Conservation (phyloP, 1,140 invertebrate species). For the Colletes latitarsis region DNA sequence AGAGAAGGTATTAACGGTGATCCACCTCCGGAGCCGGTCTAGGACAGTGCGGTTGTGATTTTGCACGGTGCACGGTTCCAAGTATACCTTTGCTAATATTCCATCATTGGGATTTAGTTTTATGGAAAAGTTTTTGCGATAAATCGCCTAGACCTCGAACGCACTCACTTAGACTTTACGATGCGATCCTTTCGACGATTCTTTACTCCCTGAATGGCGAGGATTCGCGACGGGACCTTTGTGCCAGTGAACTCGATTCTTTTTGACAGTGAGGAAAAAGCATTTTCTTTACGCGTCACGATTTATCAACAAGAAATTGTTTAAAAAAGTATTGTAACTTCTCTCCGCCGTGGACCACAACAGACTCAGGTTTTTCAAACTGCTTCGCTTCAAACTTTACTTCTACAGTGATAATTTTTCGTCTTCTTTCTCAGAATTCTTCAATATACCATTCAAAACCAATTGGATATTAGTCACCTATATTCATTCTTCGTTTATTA, state of each 20-base stretch:
- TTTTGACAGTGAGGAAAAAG: background rate
- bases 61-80: conserved; percentile 76
- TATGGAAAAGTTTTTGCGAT: conserved; percentile 18
- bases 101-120: conserved; percentile 24
- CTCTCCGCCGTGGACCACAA: background rate
- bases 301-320: background rate
- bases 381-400: background rate
- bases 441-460: too few species aligned
- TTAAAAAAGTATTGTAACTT: too few species aligned
- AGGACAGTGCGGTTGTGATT: conserved; percentile 77
- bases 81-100: conserved; percentile 76
- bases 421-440: too few species aligned
- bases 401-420: background rate
- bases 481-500: background rate
- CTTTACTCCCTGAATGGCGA: background rate
- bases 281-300: background rate
- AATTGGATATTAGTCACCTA: too few species aligned
- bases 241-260: background rate
- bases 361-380: background rate
- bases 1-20: conserved; percentile 67
- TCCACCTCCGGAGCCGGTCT: conserved; percentile 76
- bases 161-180: conserved; percentile 43
- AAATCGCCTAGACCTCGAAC: conserved; percentile 26
- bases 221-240: background rate
- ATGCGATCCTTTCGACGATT: background rate